Conservation (phyloP, 2,888 invertebrate species). For the Andrena bucephala region DNA sequence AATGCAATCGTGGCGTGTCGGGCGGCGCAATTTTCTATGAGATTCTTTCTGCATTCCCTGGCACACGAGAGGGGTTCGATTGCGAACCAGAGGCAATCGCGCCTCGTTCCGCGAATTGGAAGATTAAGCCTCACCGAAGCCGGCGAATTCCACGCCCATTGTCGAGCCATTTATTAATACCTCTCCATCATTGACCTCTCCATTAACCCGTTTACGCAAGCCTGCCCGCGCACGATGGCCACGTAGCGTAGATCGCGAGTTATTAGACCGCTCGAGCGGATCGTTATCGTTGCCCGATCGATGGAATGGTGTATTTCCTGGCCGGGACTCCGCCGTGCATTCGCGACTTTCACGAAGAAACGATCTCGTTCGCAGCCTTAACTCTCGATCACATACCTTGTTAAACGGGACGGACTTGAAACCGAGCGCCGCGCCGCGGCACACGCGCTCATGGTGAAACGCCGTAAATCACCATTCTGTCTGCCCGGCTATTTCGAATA, state of each 20-base stretch:
- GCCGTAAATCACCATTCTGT: constrained; percentile 59
- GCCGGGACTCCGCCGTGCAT: constrained; percentile 38
- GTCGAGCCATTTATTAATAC: constrained; percentile 72
- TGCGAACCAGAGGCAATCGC: constrained; percentile 45
- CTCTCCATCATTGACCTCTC: constrained; percentile 71
- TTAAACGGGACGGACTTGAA: constrained; percentile 68
- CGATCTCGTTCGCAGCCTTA: constrained; percentile 72
- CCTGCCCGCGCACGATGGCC: constrained; percentile 44
- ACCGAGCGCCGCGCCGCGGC: constrained; percentile 32
- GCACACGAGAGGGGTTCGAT: no score
- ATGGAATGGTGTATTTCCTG: constrained; percentile 63
- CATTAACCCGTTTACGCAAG: constrained; percentile 72
- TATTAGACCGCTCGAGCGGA: constrained; percentile 64
- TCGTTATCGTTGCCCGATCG: constrained; percentile 65
- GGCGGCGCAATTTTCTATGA: neutral
- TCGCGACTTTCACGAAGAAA: constrained; percentile 69
- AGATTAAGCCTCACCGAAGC: constrained; percentile 51
- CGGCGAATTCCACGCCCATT: constrained; percentile 69
- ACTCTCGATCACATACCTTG: constrained; percentile 71
- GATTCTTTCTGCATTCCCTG: neutral
- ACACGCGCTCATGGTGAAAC: constrained; percentile 49
- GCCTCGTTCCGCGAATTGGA: constrained; percentile 47
- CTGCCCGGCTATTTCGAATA: constrained; percentile 49
- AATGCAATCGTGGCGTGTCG: neutral
- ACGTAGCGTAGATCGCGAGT: constrained; percentile 59